These are phyloP conservation scores for Cephus nigrinus DNA, from an alignment of 2,888 invertebrate genomes.

Conservation along the genomic window DNA sequence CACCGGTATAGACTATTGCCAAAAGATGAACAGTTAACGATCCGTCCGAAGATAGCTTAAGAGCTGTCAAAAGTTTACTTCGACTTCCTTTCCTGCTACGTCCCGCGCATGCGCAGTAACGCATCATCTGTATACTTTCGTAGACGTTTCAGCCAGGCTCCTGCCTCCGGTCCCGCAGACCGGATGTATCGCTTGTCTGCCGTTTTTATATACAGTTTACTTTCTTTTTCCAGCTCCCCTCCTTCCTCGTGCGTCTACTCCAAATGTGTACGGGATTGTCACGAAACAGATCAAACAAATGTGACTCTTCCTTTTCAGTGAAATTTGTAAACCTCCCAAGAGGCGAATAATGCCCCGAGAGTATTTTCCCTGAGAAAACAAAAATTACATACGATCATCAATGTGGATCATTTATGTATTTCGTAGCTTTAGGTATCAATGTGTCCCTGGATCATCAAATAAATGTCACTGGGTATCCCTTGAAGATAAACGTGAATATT, in stretches of 20 bases:
- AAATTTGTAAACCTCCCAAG: background rate
- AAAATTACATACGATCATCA: background rate
- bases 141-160: background rate
- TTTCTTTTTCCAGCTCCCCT: conserved; percentile 8
- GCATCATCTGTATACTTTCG: background rate
- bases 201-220: conserved; percentile 17
- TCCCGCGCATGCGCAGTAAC: background rate
- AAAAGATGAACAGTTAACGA: background rate
- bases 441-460: background rate
- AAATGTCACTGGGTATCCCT: background rate
- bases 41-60: background rate
- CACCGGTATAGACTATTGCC: background rate
- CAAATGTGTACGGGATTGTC: background rate
- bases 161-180: conserved; percentile 7
- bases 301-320: background rate
- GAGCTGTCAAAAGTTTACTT: background rate
- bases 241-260: background rate
- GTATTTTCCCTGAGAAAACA: background rate
- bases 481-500: background rate
- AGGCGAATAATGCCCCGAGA: no score
- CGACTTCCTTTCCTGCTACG: background rate
- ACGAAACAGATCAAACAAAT: background rate
- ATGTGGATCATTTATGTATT: background rate
- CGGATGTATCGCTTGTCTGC: conserved; percentile 31
- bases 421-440: background rate